Evolutionary conservation across 2,113 vertebrate genomes (phyloP).

Genomic region (Dendropsophus ebraccatus): DNA sequence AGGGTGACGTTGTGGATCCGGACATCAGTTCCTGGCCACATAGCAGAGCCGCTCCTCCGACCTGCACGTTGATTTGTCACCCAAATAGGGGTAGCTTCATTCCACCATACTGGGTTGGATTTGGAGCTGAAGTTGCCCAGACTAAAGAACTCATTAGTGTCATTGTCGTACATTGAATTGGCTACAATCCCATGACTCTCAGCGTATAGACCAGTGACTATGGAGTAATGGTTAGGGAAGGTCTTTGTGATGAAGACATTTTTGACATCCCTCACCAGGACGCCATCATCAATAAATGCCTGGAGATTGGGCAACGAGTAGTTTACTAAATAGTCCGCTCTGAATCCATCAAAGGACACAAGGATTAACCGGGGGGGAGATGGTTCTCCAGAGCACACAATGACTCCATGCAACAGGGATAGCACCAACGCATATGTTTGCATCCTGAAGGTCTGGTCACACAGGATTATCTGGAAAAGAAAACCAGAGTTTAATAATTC

Average conservation of each 20-base stretch:
- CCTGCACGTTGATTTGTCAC: constrained; percentile 79
- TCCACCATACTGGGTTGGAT: constrained; percentile 90
- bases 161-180: constrained; percentile 85
- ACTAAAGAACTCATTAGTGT: constrained; percentile 75
- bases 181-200: constrained; percentile 94
- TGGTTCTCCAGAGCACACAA: constrained; percentile 44
- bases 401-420: constrained; percentile 62
- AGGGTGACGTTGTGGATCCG: constrained; percentile 75
- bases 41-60: constrained; percentile 83
- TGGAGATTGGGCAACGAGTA: constrained; percentile 87
- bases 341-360: constrained; percentile 95
- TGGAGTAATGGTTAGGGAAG: constrained; percentile 95
- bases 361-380: constrained; percentile 77
- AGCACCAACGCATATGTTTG: constrained; percentile 62
- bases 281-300: constrained; percentile 81
- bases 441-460: background rate
- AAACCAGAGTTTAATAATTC: background rate
- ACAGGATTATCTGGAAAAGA: background rate
- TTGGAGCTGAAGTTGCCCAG: constrained; percentile 59
- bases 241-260: constrained; percentile 96
- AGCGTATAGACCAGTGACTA: constrained; percentile 92
- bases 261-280: constrained; percentile 85
- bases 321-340: constrained; percentile 88
- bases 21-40: constrained; percentile 94
- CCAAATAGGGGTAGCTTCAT: constrained; percentile 88